phyloP scores from a whole-genome alignment of 2,797 vertebrate species.

The Sternotherus odoratus region DNA sequence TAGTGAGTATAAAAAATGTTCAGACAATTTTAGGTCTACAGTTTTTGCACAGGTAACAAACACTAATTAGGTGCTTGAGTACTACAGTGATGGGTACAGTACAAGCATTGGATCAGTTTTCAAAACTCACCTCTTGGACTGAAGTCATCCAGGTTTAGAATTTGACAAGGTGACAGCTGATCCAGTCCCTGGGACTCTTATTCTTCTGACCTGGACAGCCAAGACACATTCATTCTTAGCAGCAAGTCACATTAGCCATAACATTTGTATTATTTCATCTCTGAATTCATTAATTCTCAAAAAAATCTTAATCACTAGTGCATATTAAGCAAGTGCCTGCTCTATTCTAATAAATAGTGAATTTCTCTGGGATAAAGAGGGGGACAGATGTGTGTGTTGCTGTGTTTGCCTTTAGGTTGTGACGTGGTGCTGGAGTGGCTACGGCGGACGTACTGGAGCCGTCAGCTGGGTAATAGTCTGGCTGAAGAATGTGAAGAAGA shows the following conservation, averaged over 20 bases:
- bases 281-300: neutral
- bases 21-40: neutral
- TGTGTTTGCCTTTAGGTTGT: slow-evolving; percentile 78
- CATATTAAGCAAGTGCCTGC: neutral
- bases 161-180: neutral
- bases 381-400: neutral
- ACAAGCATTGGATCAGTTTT: neutral
- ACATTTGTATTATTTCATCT: neutral
- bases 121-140: neutral
- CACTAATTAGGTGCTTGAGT: neutral
- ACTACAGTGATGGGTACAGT: neutral
- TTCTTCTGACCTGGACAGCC: no score
- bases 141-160: neutral
- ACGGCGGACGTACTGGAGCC: slow-evolving; percentile 93
- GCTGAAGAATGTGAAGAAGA: slow-evolving; percentile 65
- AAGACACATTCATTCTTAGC: no score
- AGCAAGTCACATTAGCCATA: neutral
- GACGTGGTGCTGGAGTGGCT: slow-evolving; percentile 93
- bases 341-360: fast-evolving
- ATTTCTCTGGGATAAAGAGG: neutral
- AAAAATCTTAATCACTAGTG: neutral
- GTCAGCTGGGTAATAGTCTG: slow-evolving; percentile 87
- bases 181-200: neutral
- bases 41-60: neutral
- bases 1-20: neutral